phyloP scores from a whole-genome alignment of 2,888 invertebrate species.

The Minunthozetes semirufus region DNA sequence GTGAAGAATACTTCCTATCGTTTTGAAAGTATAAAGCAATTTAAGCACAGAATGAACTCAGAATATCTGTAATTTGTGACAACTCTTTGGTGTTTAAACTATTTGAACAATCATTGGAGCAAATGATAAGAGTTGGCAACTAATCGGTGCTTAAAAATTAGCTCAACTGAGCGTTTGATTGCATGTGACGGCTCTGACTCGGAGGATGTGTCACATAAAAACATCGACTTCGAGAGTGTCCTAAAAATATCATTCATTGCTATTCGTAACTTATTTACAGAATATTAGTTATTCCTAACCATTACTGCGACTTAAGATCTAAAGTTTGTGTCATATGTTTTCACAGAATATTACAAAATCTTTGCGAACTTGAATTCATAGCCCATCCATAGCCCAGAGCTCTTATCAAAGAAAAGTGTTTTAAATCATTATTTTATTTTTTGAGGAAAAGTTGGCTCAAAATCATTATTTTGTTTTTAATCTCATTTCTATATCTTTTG shows the following conservation, averaged over 20 bases:
- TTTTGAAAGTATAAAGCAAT: not conserved
- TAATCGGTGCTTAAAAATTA: constrained; percentile 20
- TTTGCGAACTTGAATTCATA: too few relatives aligned
- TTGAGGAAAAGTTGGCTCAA: too few relatives aligned
- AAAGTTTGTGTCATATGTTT: not conserved
- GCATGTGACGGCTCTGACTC: constrained; percentile 4
- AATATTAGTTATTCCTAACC: too few relatives aligned
- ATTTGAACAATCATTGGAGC: not conserved
- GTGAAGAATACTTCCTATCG: too few relatives aligned
- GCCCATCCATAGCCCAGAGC: too few relatives aligned
- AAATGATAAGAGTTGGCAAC: constrained; percentile 24
- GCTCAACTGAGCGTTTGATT: constrained; percentile 3
- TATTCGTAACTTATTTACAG: constrained; percentile 16
- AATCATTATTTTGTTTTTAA: too few relatives aligned
- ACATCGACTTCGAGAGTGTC: not conserved
- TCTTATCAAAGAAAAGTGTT: too few relatives aligned
- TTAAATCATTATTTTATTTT: too few relatives aligned
- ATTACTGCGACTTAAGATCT: not conserved
- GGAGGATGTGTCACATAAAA: not conserved
- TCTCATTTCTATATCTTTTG: too few relatives aligned
- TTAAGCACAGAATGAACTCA: not conserved
- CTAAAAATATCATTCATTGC: constrained; percentile 9
- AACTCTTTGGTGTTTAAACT: not conserved
- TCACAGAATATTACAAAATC: not conserved
- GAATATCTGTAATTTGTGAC: not conserved